Base-by-base conservation (phyloP, 2,888 invertebrate species). In the Sceliomorpha sp. region DNA sequence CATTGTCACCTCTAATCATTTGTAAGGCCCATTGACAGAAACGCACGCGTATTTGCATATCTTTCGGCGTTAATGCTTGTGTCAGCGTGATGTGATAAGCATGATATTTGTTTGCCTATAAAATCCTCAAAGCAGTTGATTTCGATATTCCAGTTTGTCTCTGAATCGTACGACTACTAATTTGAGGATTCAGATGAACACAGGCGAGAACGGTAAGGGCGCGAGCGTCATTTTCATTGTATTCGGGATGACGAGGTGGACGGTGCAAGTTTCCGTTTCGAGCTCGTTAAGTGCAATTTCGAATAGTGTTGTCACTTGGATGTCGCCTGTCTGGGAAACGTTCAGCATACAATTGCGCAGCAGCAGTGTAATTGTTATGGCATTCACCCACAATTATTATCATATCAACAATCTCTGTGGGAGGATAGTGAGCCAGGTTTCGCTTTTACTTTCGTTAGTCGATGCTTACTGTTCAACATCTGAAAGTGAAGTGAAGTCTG, bases 101-200 rank as follows among this genome's bases (percentile, higher is more conserved):
- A 47, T 62, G 62, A 24, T 55, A 60, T 31, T 42, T 56, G 1
- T 1, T 12, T 1, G 14, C 34, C 14, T 56, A 40, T 8, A 66
- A 40, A 51, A 53, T 60, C 32, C 56, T 47, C 17, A 60, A 37
- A n/a, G 32, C 15, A 8, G 70, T 70, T 50, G 27, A 24, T 32
- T 26, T 1, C 6, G 66, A 53, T 17, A 66, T 70, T 37, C 55
- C 66, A 13, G 27, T 53, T 40, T 64, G 2, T 17, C 32, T 70
- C 40, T 58, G 51, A 32, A 51, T 47, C 44, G 15, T 6, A 39
- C 63, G 47, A 45, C 51, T 64, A 20, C 60, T 63, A 9, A 68
- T 55, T 10, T 63, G 63, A 10, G 53, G 55, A 44, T 67, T 24
- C 6, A 63, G 42, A 48, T 68, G 39, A 40, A 68, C 24, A 34